Evolutionary conservation across 2,888 invertebrate species (phyloP).

Genomic region (Pteria penguin): DNA sequence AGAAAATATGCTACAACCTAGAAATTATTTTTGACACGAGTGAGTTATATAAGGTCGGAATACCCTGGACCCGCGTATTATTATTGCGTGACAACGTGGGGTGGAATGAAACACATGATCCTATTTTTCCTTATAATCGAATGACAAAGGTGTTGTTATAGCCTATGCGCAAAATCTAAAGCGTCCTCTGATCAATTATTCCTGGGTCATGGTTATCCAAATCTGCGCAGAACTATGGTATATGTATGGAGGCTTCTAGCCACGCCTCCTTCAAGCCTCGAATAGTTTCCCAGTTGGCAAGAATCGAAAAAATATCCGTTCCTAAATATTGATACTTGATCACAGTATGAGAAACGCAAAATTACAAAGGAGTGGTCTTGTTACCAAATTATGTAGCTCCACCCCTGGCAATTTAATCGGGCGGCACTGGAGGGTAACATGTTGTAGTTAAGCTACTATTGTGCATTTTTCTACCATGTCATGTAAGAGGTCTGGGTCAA

Average conservation of each 20-base stretch:
- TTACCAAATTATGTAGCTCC: slow-evolving; percentile 15
- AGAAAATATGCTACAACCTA: no score
- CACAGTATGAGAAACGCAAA: background rate
- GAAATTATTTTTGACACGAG: no score
- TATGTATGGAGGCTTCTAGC: no score
- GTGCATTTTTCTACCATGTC: background rate
- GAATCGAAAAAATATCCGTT: no score
- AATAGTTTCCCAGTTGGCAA: no score
- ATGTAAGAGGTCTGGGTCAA: slow-evolving; percentile 25
- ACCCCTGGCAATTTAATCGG: slow-evolving; percentile 3
- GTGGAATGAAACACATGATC: slow-evolving; percentile 12
- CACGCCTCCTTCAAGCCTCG: no score
- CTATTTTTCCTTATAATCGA: slow-evolving; percentile 7
- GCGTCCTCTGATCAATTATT: slow-evolving; percentile 26
- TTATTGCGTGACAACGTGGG: slow-evolving; percentile 22
- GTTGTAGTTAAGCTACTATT: background rate
- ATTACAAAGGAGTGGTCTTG: background rate
- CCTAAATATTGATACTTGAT: no score
- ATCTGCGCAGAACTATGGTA: background rate
- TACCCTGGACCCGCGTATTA: background rate
- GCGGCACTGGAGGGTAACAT: background rate
- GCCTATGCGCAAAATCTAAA: slow-evolving; percentile 29
- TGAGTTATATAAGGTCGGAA: no score
- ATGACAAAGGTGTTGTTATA: slow-evolving; percentile 30
- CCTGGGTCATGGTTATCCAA: slow-evolving; percentile 28